Percentiles rank a stretch among this genome's conserved stretches.
phyloP scores from a whole-genome alignment of 2,113 vertebrate species.

The Ciconia stormi region DNA sequence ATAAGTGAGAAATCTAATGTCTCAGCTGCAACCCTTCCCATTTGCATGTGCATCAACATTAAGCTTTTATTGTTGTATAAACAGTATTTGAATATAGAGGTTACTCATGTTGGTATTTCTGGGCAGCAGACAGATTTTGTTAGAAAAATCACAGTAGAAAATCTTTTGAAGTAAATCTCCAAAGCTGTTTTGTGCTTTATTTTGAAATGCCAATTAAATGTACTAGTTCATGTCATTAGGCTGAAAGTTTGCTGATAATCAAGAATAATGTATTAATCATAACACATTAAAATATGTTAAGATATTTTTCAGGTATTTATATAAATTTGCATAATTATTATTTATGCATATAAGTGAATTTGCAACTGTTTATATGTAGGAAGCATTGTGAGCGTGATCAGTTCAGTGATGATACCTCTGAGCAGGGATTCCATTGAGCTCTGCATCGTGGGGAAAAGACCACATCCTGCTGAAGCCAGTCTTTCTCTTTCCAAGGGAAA shows the following conservation, averaged over 20 bases:
- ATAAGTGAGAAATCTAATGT: neutral
- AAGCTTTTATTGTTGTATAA: neutral
- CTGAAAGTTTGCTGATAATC: neutral
- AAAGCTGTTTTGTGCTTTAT: neutral
- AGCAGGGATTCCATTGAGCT: neutral
- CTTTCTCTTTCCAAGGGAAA: neutral
- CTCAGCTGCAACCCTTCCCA: neutral
- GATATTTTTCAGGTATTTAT: neutral
- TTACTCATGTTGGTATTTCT: neutral
- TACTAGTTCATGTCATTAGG: neutral
- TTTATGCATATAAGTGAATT: neutral
- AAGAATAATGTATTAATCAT: conserved; percentile 8
- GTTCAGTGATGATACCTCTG: neutral
- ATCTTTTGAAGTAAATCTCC: neutral
- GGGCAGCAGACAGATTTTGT: neutral
- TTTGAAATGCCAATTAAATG: neutral
- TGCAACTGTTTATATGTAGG: neutral
- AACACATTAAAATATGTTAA: neutral
- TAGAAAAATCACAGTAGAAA: neutral
- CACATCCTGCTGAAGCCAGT: neutral
- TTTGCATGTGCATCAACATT: neutral
- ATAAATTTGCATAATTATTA: neutral
- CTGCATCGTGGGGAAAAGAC: neutral
- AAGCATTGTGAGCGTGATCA: neutral
- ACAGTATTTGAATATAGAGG: neutral